Evolutionary conservation across 2,113 vertebrate genomes (phyloP).

Genomic region (Mesitornis unicolor): DNA sequence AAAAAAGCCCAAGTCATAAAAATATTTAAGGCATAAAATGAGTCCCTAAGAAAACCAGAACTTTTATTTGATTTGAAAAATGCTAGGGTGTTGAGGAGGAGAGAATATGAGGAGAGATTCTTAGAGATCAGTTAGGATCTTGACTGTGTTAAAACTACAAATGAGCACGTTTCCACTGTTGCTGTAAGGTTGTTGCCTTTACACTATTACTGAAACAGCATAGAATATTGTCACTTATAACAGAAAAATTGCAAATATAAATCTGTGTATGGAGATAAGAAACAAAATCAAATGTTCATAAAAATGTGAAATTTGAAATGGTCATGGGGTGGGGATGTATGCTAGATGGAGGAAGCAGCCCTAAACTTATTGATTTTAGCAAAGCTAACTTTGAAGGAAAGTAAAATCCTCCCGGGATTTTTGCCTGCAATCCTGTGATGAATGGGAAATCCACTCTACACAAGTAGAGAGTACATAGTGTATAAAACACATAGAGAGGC

Average conservation of each 20-base stretch:
- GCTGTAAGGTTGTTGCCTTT: background rate
- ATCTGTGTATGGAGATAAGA: background rate
- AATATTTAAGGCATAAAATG: background rate
- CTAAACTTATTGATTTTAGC: conserved; percentile 66
- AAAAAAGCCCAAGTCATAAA: background rate
- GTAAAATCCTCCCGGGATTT: conserved; percentile 66
- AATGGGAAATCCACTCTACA: conserved; percentile 73
- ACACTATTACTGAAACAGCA: background rate
- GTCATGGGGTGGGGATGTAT: background rate
- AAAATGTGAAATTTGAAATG: conserved; percentile 5
- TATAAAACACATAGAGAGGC: conserved; percentile 51
- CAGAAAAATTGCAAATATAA: background rate
- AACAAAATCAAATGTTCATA: conserved; percentile 5
- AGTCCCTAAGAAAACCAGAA: background rate
- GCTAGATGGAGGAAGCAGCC: conserved; percentile 5
- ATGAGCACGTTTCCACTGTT: background rate
- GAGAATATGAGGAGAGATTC: background rate
- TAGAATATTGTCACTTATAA: background rate
- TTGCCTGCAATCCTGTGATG: conserved; percentile 67
- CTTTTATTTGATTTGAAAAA: conserved; percentile 5
- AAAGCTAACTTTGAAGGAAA: conserved; percentile 69
- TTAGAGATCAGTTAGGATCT: background rate
- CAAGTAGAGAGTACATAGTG: conserved; percentile 53
- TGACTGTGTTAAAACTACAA: background rate
- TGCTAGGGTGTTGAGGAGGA: background rate